Evolutionary conservation across 2,888 invertebrate genomes (phyloP), one percentile per base, ranked within the genome.

Genomic region (Diplolepis rosae): DNA sequence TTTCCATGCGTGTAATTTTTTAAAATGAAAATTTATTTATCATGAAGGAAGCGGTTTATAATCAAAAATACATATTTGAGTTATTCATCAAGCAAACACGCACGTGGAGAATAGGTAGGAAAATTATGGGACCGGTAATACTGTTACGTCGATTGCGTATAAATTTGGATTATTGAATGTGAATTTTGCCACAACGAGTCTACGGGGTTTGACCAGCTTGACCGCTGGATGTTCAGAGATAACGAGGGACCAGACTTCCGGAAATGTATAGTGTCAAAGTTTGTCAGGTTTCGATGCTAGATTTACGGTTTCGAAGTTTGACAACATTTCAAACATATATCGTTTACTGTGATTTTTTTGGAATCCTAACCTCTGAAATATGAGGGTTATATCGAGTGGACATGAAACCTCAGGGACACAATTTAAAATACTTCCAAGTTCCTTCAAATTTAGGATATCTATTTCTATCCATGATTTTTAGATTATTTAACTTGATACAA

Each of bases 201-300:
- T 67, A 27, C 24, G 15, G 24, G 52, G 24, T 51, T 61, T 52
- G 67, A 52, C 28, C 52, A 52, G 27, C 9, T 18, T 67, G 67
- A 67, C 67, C 72, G 71, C 67, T 73, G 76, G 73, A 69, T 70
- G 69, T 61, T 69, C 66, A 48, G 70, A 77, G 77, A 77, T 76
- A 77, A 77, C 74, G 72, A 77, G 70, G 69, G 66, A 48, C 65
- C 28, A 67, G 52, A 74, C 65, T 35, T 56, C 39, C n/a, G 35
- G 7, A 61, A 61, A 35, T 61, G 6, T n/a, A n/a, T 39, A 24
- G 24, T 52, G 39, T 15, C 67, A 52, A n/a, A 28, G 39, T 39
- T 67, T 67, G 24, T 32, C 71, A 72, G 70, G 70, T 76, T 74
- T 77, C 35, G 24, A 39, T 61, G 22, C 35, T n/a, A 35, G 61